Conservation (phyloP, 1,140 invertebrate species). For the Danaus plexippus region DNA sequence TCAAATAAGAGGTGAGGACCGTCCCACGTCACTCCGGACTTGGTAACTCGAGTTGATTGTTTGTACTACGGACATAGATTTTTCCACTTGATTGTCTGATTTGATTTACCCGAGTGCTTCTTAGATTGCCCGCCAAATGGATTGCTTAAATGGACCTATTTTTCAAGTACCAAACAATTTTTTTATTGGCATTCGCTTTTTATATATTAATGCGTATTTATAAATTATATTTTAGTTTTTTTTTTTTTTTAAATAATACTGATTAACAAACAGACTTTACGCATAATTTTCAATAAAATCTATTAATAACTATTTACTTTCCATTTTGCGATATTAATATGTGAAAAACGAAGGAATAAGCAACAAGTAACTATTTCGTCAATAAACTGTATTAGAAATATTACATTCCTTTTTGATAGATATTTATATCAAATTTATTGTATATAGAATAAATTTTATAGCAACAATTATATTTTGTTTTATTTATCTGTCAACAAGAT, state of each 20-base stretch:
- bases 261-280: neutral
- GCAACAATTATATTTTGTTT: conserved; percentile 17
- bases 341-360: too few species aligned
- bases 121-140: conserved; percentile 44
- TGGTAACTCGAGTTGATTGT: conserved; percentile 68
- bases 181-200: conserved; percentile 4
- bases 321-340: neutral
- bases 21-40: conserved; percentile 48
- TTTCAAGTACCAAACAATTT: conserved; percentile 4
- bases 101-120: conserved; percentile 60
- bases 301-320: conserved; percentile 2
- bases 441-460: too few species aligned
- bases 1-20: conserved; percentile 56
- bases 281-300: neutral
- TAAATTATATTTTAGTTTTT: neutral
- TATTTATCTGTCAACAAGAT: conserved; percentile 18
- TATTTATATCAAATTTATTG: too few species aligned
- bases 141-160: too few species aligned
- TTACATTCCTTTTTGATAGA: too few species aligned
- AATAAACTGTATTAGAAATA: too few species aligned
- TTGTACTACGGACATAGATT: conserved; percentile 63
- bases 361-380: too few species aligned
- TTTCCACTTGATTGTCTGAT: conserved; percentile 71
- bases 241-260: neutral
- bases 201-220: neutral